phyloP scores from a whole-genome alignment of 2,797 vertebrate genomes.

The Muscicapa comitata region DNA sequence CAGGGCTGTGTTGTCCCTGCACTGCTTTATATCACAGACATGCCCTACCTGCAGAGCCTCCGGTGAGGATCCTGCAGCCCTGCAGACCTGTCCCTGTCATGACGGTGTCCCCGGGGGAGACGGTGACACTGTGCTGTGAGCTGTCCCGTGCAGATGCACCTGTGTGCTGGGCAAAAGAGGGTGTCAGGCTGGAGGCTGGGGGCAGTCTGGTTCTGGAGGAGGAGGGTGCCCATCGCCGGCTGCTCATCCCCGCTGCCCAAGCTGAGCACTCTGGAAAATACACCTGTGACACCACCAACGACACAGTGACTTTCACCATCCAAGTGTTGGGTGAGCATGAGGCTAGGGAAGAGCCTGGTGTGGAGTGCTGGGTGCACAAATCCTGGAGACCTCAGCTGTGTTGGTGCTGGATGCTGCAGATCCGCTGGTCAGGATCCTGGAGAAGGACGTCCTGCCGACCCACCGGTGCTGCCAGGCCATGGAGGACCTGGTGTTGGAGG shows the following conservation, averaged over 20 bases:
- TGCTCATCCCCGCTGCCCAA: slow-evolving; percentile 79
- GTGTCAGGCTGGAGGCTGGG: slow-evolving; percentile 81
- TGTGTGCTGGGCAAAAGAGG: slow-evolving; percentile 87
- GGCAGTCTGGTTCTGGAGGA: slow-evolving; percentile 82
- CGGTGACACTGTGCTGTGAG: slow-evolving; percentile 83
- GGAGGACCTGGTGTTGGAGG: slow-evolving; percentile 88
- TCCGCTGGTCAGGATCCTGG: slow-evolving; percentile 80
- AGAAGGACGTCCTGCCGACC: slow-evolving; percentile 75
- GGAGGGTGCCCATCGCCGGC: slow-evolving; percentile 78
- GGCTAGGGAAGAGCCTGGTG: not conserved
- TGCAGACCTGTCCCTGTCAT: slow-evolving; percentile 75
- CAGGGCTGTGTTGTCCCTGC: accelerated
- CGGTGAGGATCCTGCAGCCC: slow-evolving; percentile 85
- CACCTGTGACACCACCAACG: slow-evolving; percentile 79
- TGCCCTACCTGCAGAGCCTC: slow-evolving; percentile 78
- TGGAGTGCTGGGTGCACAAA: not conserved
- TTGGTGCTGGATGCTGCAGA: slow-evolving; percentile 72
- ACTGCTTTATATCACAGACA: not conserved
- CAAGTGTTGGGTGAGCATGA: slow-evolving; percentile 85
- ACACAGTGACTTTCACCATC: slow-evolving; percentile 85
- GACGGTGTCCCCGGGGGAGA: slow-evolving; percentile 78
- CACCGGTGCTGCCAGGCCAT: slow-evolving; percentile 77
- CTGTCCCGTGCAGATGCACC: slow-evolving; percentile 82
- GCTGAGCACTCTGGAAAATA: slow-evolving; percentile 85
- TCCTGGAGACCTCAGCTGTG: not conserved